Base-by-base conservation (phyloP, 2,113 vertebrate genomes). In the Stictonetta naevosa region DNA sequence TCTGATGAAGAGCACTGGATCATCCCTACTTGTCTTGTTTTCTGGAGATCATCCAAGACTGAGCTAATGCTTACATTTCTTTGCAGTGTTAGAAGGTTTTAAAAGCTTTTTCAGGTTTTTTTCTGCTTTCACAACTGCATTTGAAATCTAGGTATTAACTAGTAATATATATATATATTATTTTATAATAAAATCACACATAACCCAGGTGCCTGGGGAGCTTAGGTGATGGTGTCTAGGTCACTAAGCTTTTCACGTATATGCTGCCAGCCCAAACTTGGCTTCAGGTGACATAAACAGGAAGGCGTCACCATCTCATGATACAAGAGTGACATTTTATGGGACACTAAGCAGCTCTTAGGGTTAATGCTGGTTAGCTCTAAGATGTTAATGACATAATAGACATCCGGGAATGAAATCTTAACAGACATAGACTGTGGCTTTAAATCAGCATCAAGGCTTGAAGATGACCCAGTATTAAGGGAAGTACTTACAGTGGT, bases 1-100 rank as follows among this genome's bases (percentile, higher is more conserved):
- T 83, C 83, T 2, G 10, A 31, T 79, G 78, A 90, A 58, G 26
- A 90, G 58, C 66, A 64, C 38, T 83, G 78, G 64, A 94, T 91
- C 93, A 93, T 87, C 48, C 34, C 38, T 72, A 38, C 85, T 91
- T 82, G 69, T 81, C 91, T 91, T 64, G 12, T 36, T 96, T 92
- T 81, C 59, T 90, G 90, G 92, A 93, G 63, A 69, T 33, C 68
- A 80, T 88, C 93, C 94, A 93, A 95, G 82, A 17, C 84, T 94
- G 90, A 89, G 63, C 66, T 92, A 94, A 88, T 91, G 50, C 59
- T 71, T 36, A 21, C 8, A 4, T 18, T 83, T 67, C 79, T 90
- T 58, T 55, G 44, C 75, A 58, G 62, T 73, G 67, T 50, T 87
- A 85, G 44, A 58, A 91, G 63, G 84, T 52, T 55, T 93, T 38